Conservation (phyloP, 1,140 invertebrate species). For the Drosophila ironensis region DNA sequence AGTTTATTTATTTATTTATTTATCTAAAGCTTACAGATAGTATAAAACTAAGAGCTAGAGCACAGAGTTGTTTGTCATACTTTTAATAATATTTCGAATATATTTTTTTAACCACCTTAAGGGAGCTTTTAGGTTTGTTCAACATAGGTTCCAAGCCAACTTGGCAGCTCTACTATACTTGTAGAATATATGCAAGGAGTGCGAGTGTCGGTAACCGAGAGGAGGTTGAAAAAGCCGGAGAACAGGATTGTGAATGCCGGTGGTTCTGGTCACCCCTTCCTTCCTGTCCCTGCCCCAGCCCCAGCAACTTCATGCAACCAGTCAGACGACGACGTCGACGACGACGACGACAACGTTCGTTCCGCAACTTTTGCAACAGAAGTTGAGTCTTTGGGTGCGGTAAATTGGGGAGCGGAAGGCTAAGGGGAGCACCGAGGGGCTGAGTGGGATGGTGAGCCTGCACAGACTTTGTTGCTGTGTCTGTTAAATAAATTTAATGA, state of each 20-base stretch:
- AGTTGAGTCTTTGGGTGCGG: conserved; percentile 40
- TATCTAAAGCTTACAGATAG: too few relatives aligned
- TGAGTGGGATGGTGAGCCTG: conserved; percentile 5
- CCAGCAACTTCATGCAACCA: neutral
- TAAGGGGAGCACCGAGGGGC: neutral
- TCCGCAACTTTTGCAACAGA: conserved; percentile 33
- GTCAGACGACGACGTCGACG: too few relatives aligned
- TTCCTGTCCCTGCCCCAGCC: conserved; percentile 1
- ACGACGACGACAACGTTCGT: conserved; percentile 4
- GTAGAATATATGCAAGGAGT: conserved; percentile 1
- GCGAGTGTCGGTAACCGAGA: neutral
- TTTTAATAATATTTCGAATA: too few relatives aligned
- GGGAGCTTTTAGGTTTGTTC: too few relatives aligned
- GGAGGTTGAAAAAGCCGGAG: neutral
- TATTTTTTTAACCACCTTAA: too few relatives aligned
- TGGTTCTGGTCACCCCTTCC: conserved; percentile 16
- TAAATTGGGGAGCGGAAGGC: neutral
- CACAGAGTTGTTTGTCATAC: too few relatives aligned
- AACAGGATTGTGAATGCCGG: conserved; percentile 24
- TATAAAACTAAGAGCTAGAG: too few relatives aligned
- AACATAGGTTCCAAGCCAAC: too few relatives aligned
- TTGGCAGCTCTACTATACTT: too few relatives aligned
- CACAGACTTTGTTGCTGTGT: conserved; percentile 71
- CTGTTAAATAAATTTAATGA: conserved; percentile 77
- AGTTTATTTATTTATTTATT: too few relatives aligned